Evolutionary conservation across 2,888 invertebrate genomes (phyloP).

Genomic region (Omphaloscelis lunosa): DNA sequence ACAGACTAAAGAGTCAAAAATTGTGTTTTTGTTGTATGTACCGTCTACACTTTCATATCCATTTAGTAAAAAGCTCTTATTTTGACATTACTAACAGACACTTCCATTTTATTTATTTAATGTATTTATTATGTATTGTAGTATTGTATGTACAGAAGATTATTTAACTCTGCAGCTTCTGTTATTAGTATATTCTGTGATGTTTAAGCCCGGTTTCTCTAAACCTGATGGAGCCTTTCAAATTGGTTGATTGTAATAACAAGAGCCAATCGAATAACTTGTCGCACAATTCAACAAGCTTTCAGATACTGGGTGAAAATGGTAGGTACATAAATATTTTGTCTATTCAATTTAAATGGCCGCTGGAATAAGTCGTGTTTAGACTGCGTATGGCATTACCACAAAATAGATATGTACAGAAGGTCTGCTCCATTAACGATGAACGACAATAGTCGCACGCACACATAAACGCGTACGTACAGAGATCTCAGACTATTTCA

Average conservation of each 20-base stretch:
- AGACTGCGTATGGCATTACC: background rate
- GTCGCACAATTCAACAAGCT: slow-evolving; percentile 23
- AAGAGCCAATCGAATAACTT: slow-evolving; percentile 26
- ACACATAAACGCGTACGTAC: no score
- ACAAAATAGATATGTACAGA: background rate
- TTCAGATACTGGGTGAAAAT: slow-evolving; percentile 34
- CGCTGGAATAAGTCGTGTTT: slow-evolving; percentile 9
- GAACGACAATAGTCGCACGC: fast-evolving
- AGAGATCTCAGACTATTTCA: background rate
- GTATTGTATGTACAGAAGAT: no score
- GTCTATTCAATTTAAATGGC: slow-evolving; percentile 20
- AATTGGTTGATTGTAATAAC: slow-evolving; percentile 30
- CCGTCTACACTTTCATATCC: no score
- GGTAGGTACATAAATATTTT: slow-evolving; percentile 32
- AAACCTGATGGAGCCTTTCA: background rate
- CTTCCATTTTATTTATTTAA: no score
- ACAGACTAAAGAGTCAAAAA: no score
- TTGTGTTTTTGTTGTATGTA: no score
- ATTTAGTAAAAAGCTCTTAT: no score
- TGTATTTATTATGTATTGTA: no score
- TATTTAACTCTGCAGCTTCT: background rate
- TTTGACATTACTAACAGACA: no score
- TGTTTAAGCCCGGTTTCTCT: background rate
- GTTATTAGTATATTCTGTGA: background rate
- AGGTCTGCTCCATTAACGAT: background rate